Evolutionary conservation across 2,888 invertebrate genomes (phyloP).

Genomic region (Mythimna albipuncta): DNA sequence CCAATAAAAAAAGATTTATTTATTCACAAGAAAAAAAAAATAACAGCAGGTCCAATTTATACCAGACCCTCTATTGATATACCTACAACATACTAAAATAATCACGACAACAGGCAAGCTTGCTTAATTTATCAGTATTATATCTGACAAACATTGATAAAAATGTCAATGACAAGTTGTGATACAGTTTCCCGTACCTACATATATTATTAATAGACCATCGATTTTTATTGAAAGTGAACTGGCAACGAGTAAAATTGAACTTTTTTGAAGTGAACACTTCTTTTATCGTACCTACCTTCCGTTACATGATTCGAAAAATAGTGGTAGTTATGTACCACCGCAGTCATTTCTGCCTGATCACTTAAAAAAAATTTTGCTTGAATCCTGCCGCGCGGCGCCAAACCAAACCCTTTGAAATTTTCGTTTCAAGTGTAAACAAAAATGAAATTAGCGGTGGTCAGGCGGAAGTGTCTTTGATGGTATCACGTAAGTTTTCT

Average conservation of each 20-base stretch:
- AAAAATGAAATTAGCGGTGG: too few relatives aligned
- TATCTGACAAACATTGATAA: slow-evolving; percentile 53
- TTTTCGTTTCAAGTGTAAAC: too few relatives aligned
- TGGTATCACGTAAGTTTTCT: too few relatives aligned
- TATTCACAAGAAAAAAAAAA: not conserved
- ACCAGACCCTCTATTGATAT: slow-evolving; percentile 3
- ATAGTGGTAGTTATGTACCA: too few relatives aligned
- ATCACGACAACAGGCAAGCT: slow-evolving; percentile 25
- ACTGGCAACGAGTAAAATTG: not conserved
- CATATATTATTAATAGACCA: slow-evolving; percentile 31
- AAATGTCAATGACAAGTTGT: slow-evolving; percentile 36
- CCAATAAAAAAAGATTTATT: too few relatives aligned
- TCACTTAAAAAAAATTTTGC: too few relatives aligned
- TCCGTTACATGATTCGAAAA: too few relatives aligned
- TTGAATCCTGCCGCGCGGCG: too few relatives aligned
- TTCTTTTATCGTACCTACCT: too few relatives aligned
- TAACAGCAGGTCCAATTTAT: not conserved
- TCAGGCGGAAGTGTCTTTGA: too few relatives aligned
- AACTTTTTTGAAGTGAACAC: not conserved
- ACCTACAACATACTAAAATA: slow-evolving; percentile 16
- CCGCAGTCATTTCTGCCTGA: too few relatives aligned
- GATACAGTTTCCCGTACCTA: slow-evolving; percentile 33
- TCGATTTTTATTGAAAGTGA: slow-evolving; percentile 32
- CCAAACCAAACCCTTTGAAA: too few relatives aligned
- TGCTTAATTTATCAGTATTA: slow-evolving; percentile 48